These are phyloP conservation scores for Antheraea mylitta DNA, from an alignment of 1,140 invertebrate species.

Conservation along the genomic window DNA sequence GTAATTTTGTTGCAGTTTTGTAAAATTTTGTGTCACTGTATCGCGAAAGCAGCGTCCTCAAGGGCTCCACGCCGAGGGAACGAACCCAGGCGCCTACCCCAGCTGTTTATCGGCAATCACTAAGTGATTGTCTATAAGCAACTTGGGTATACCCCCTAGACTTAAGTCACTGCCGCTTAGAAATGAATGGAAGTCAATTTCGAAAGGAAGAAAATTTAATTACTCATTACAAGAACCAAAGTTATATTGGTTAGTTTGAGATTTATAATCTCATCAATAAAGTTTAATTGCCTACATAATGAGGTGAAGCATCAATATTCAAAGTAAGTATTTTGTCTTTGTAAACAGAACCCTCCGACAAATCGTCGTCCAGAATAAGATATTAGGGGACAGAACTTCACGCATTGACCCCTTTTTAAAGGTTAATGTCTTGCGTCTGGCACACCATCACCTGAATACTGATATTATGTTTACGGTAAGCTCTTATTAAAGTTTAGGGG, in stretches of 20 bases:
- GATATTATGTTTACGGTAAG: constrained; percentile 48
- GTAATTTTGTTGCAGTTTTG: no score
- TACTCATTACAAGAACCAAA: neutral
- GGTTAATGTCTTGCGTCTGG: constrained; percentile 63
- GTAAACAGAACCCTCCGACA: constrained; percentile 43
- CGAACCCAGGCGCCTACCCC: no score
- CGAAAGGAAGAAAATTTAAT: neutral
- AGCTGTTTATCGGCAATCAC: no score
- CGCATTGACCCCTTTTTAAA: constrained; percentile 74
- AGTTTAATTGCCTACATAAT: constrained; percentile 40
- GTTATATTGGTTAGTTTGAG: neutral
- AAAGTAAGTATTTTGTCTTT: constrained; percentile 41
- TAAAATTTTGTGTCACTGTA: no score
- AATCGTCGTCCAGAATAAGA: constrained; percentile 67
- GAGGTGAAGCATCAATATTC: constrained; percentile 46
- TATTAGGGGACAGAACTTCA: constrained; percentile 68
- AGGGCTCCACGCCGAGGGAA: no score
- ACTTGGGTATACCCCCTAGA: no score
- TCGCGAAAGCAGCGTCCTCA: no score
- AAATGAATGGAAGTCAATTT: no score
- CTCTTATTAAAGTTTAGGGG: constrained; percentile 31
- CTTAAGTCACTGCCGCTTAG: no score
- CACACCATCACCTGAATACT: constrained; percentile 62
- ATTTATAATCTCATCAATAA: constrained; percentile 33
- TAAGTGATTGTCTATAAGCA: no score